Evolutionary conservation across 2,888 invertebrate genomes (phyloP).

Genomic region (Cepaea hortensis): DNA sequence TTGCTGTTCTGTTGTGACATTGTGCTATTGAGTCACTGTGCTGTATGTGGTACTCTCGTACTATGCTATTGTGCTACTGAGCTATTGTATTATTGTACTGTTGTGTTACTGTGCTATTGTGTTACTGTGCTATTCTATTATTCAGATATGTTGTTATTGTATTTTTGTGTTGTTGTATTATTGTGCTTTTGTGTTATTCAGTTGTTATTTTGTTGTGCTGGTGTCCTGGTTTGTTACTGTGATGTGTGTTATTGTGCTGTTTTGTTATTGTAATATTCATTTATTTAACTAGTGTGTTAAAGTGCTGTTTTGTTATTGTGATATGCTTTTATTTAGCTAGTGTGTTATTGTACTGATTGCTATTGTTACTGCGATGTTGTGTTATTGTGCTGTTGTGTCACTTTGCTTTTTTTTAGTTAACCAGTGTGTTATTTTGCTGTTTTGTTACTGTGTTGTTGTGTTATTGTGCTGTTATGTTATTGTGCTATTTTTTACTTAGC

Average conservation of each 20-base stretch:
- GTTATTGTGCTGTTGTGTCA: background rate
- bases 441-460: background rate
- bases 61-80: too few species aligned
- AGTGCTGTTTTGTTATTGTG: background rate
- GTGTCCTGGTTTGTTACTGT: background rate
- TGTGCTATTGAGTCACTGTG: too few species aligned
- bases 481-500: background rate
- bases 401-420: too few species aligned
- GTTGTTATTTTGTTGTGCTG: background rate
- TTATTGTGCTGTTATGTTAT: conserved; percentile 42
- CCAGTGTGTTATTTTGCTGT: too few species aligned
- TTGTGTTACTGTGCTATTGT: too few species aligned
- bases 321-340: background rate
- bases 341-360: background rate
- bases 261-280: background rate
- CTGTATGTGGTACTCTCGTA: too few species aligned
- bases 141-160: background rate
- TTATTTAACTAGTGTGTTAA: background rate
- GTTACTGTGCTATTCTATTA: too few species aligned
- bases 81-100: too few species aligned
- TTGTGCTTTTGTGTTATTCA: background rate
- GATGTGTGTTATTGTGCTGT: background rate
- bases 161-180: background rate
- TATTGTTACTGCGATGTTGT: background rate
- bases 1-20: too few species aligned